These are phyloP conservation scores for Cryptocheilus praepositus DNA, from an alignment of 2,888 invertebrate genomes.

Conservation along the genomic window DNA sequence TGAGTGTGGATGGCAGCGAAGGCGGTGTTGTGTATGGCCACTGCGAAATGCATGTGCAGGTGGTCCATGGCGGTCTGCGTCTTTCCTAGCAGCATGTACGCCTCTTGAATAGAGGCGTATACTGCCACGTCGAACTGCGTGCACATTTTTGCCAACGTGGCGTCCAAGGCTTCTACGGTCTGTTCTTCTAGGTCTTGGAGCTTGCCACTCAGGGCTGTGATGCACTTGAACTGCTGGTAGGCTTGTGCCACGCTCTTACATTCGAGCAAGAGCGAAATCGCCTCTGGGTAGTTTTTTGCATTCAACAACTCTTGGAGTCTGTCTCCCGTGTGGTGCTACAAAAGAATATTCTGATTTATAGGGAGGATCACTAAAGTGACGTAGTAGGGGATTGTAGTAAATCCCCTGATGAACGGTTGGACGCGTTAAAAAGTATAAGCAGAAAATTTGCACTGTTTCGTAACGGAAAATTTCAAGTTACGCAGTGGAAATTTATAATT, in stretches of 20 bases:
- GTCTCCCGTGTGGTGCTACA: slow-evolving; percentile 87
- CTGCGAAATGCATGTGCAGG: slow-evolving; percentile 95
- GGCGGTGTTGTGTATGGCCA: slow-evolving; percentile 90
- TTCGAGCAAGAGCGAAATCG: slow-evolving; percentile 91
- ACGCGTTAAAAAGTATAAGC: too few relatives aligned
- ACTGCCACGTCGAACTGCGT: slow-evolving; percentile 79
- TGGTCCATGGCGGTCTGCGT: slow-evolving; percentile 96
- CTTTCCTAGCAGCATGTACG: slow-evolving; percentile 92
- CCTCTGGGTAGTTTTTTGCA: slow-evolving; percentile 91
- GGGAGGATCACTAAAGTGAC: too few relatives aligned
- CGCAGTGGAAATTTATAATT: too few relatives aligned
- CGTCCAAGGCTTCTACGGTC: slow-evolving; percentile 93
- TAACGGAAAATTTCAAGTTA: too few relatives aligned
- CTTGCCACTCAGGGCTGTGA: slow-evolving; percentile 89
- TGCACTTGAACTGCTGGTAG: slow-evolving; percentile 93
- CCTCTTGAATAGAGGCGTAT: slow-evolving; percentile 90
- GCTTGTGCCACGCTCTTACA: slow-evolving; percentile 90
- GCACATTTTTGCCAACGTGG: slow-evolving; percentile 86
- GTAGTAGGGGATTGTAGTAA: too few relatives aligned
- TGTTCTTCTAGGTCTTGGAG: slow-evolving; percentile 93
- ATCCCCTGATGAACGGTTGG: too few relatives aligned
- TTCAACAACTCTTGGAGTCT: slow-evolving; percentile 87
- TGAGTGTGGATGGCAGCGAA: slow-evolving; percentile 79
- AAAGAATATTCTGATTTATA: too few relatives aligned
- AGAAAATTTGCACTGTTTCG: too few relatives aligned